These are phyloP conservation scores for Drosophila sordidapex DNA, from an alignment of 2,888 invertebrate species.

Conservation along the genomic window DNA sequence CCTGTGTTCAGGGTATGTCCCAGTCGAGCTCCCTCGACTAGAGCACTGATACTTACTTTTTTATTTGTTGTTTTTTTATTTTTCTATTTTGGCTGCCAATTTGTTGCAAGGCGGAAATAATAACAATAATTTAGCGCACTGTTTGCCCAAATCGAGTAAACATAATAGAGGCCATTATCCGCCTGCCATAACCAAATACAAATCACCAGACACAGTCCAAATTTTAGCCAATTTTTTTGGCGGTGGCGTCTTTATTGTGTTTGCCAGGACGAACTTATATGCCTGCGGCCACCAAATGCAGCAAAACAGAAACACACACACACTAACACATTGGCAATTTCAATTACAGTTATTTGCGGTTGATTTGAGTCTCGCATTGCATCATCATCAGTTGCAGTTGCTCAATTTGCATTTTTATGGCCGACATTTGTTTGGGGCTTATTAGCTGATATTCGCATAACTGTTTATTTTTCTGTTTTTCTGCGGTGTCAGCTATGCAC, in stretches of 20 bases:
- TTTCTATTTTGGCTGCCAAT: constrained; percentile 61
- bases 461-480: constrained; percentile 31
- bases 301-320: constrained; percentile 19
- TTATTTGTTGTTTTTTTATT: constrained; percentile 13
- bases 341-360: constrained; percentile 56
- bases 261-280: constrained; percentile 27
- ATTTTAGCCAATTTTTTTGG: constrained; percentile 20
- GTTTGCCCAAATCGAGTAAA: constrained; percentile 80
- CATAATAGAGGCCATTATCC: constrained; percentile 68
- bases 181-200: constrained; percentile 56
- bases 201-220: constrained; percentile 32
- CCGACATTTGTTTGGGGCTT: constrained; percentile 58
- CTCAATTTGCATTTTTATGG: constrained; percentile 77
- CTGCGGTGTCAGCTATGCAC: constrained; percentile 26
- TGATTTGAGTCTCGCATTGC: constrained; percentile 59
- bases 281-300: constrained; percentile 26
- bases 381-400: constrained; percentile 60
- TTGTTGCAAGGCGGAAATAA: constrained; percentile 68
- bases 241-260: constrained; percentile 38
- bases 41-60: background rate
- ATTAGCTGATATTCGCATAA: constrained; percentile 63
- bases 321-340: constrained; percentile 8
- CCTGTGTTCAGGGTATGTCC: background rate
- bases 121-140: constrained; percentile 77
- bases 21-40: background rate